Conservation (phyloP, 2,888 invertebrate genomes). For the Polia nebulosa region DNA sequence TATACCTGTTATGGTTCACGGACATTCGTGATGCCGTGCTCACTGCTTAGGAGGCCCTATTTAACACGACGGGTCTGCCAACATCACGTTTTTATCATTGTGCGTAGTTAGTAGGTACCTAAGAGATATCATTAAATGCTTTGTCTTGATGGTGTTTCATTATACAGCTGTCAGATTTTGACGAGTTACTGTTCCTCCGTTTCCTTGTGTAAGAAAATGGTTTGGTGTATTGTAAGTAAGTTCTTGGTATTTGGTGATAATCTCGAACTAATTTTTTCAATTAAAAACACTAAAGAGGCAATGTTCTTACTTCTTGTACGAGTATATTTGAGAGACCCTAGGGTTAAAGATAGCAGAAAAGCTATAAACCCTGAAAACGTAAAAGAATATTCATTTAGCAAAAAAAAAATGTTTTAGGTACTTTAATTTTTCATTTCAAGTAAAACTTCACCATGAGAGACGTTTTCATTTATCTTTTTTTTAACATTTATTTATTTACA, state of each 20-base stretch:
- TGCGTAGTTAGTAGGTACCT: constrained; percentile 32
- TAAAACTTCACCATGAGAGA: too few species aligned
- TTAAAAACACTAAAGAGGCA: not conserved
- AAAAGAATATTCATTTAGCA: too few species aligned
- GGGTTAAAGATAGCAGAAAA: too few species aligned
- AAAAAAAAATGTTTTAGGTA: too few species aligned
- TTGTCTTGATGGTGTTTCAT: not conserved
- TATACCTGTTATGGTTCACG: constrained; percentile 67
- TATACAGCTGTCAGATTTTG: constrained; percentile 2
- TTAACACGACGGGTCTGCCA: constrained; percentile 52
- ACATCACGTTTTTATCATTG: constrained; percentile 51
- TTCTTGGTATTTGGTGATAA: not conserved
- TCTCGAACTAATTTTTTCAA: not conserved
- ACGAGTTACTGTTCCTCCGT: not conserved
- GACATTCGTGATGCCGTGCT: constrained; percentile 61
- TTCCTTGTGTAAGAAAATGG: not conserved
- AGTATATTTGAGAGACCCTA: too few species aligned
- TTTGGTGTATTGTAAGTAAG: not conserved
- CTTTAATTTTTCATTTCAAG: too few species aligned
- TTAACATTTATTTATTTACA: too few species aligned
- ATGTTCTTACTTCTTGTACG: not conserved
- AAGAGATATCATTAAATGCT: constrained; percentile 27
- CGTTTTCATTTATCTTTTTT: too few species aligned
- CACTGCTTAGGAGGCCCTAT: constrained; percentile 65
- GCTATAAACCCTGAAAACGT: too few species aligned